Conservation (phyloP, 2,888 invertebrate genomes). For the Siphlonurus alternatus region DNA sequence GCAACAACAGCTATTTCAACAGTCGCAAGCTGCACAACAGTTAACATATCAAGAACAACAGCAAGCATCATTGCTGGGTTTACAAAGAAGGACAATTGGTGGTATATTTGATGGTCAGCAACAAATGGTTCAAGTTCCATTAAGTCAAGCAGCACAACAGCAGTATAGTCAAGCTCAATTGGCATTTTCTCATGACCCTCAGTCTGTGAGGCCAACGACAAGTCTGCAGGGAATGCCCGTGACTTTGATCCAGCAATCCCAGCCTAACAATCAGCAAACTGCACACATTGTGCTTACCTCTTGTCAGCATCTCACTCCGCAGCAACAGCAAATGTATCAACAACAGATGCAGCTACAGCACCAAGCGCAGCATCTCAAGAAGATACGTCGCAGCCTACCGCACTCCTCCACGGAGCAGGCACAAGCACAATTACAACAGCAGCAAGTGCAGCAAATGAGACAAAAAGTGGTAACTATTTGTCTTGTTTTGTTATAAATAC, state of each 20-base stretch:
- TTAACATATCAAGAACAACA: constrained; percentile 13
- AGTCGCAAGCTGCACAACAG: constrained; percentile 32
- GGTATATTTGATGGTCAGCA: not conserved
- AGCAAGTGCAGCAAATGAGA: constrained; percentile 11
- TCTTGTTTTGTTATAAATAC: too few relatives aligned
- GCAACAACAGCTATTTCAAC: constrained; percentile 14
- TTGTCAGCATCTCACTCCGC: constrained; percentile 39
- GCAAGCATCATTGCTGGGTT: constrained; percentile 2
- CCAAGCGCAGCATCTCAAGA: constrained; percentile 27
- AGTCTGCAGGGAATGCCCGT: not conserved
- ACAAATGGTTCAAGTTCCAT: not conserved
- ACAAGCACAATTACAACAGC: constrained; percentile 7
- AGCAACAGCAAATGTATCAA: constrained; percentile 30
- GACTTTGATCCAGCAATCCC: not conserved
- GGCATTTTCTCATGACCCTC: not conserved
- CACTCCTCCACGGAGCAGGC: constrained; percentile 13
- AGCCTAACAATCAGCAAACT: not conserved
- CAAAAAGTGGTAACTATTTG: constrained; percentile 10
- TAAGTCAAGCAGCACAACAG: not conserved
- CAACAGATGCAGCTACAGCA: constrained; percentile 29
- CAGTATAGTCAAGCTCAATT: not conserved
- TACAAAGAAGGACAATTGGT: not conserved
- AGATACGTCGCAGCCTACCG: constrained; percentile 22
- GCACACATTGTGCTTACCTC: not conserved
- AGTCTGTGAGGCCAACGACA: not conserved